Conservation (phyloP, 1,140 invertebrate genomes). For the Dufourea novaeangliae region DNA sequence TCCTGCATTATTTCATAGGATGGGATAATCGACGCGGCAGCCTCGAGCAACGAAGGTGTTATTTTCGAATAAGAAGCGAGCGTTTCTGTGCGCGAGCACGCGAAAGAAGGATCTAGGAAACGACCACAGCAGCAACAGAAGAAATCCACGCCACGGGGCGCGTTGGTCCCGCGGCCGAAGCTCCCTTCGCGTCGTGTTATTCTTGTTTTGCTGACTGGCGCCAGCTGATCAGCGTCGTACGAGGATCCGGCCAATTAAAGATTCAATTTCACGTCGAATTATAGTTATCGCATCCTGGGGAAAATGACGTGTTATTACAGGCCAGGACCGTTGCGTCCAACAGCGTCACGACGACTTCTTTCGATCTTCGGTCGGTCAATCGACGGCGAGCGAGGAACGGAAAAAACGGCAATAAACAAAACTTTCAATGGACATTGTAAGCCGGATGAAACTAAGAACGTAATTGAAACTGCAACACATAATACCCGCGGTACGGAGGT, state of each 20-base stretch:
- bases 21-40: constrained; percentile 4
- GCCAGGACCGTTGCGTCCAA: neutral
- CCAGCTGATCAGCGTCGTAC: constrained; percentile 33
- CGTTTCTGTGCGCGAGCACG: constrained; percentile 22
- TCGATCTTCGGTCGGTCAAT: too few species aligned
- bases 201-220: constrained; percentile 46
- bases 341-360: constrained; percentile 5
- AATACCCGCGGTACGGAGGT: neutral
- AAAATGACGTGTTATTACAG: constrained; percentile 60
- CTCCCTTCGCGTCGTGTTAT: too few species aligned
- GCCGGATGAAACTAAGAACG: neutral
- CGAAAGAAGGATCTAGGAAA: constrained; percentile 18
- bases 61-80: constrained; percentile 30
- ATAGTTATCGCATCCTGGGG: constrained; percentile 44
- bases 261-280: constrained; percentile 55
- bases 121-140: neutral
- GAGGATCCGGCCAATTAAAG: constrained; percentile 33
- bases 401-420: too few species aligned
- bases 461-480: neutral
- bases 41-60: constrained; percentile 9
- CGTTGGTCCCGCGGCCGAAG: too few species aligned
- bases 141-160: too few species aligned
- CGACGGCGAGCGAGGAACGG: too few species aligned
- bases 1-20: neutral
- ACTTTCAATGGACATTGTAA: neutral